Base-by-base conservation (phyloP, 2,113 vertebrate species). In the Chlamydotis undulata region DNA sequence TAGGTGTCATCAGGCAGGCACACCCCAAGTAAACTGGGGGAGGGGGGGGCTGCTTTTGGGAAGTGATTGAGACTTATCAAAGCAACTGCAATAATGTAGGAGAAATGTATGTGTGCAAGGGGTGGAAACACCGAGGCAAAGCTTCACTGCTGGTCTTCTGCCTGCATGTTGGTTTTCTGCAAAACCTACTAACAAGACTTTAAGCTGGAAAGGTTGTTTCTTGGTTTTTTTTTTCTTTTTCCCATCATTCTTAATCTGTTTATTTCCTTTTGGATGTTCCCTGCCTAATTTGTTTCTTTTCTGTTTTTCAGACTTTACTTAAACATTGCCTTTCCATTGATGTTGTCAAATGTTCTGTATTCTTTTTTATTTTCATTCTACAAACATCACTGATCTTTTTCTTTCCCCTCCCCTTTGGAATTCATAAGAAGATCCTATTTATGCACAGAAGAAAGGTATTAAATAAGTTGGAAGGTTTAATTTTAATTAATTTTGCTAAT, bases 391-490 rank as follows among this genome's bases (percentile, higher is more conserved):
- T 99, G 98, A 99, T 97, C 97, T 98, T 97, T 98, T 98, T 98
- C 93, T 98, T 98, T 97, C 97, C 98, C 98, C 91, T 37, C 53
- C 96, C 98, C 97, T 98, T 98, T 98, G 98, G 98, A 98, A 98
- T 98, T 98, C 98, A 97, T 98, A 98, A 99, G 99, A 99, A 99
- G 99, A 99, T 97, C 98, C 98, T 98, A 99, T 98, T 98, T 99
- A 98, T 98, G 96, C 98, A 98, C 99, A 98, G 96, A 99, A 98
- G 98, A 99, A 99, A 99, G 99, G 99, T 99, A 99, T 98, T 98
- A 96, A 97, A 94, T 81, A 79, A 94, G n/a, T 80, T 95, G 87
- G 82, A 96, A 93, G 92, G 83, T 50, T 89, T 93, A 79, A 68
- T 25, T 95, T 89, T 87, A 64, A 73, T 82, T 91, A 50, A 65